A percentile compares a stretch with the other conserved stretches of the same genome.
These are phyloP conservation scores for Bombus waltoni DNA, from an alignment of 1,140 invertebrate genomes.

Conservation along the genomic window DNA sequence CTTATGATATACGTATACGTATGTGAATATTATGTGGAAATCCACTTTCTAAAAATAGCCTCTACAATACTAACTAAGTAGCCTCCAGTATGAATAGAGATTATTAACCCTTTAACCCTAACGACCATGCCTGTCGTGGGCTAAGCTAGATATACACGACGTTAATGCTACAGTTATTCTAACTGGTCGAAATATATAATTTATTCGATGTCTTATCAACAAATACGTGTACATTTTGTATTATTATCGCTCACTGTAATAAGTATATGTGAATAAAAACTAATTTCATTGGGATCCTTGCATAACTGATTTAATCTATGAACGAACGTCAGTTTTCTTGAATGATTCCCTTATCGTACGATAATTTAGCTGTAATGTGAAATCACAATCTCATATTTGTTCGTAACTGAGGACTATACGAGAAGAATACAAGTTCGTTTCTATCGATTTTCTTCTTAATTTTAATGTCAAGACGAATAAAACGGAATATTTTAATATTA, in stretches of 20 bases:
- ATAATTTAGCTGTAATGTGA: not conserved
- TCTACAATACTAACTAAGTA: not conserved
- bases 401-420: not conserved
- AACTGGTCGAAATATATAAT: not conserved
- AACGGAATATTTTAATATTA: not conserved
- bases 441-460: not conserved
- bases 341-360: not conserved
- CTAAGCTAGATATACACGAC: not conserved
- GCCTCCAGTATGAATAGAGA: not conserved
- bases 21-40: constrained; percentile 4
- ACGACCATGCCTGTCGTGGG: not conserved
- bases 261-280: not conserved
- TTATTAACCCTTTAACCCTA: constrained; percentile 30
- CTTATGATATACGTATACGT: not conserved
- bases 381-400: not conserved
- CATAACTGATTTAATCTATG: not conserved
- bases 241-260: not conserved
- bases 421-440: not conserved
- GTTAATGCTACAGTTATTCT: not conserved
- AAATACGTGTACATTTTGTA: not conserved
- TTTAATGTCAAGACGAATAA: not conserved
- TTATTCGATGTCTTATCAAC: not conserved
- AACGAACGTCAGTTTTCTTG: not conserved
- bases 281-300: not conserved
- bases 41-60: not conserved